Conservation (phyloP, 2,888 invertebrate species). For the Dynastes tityus region DNA sequence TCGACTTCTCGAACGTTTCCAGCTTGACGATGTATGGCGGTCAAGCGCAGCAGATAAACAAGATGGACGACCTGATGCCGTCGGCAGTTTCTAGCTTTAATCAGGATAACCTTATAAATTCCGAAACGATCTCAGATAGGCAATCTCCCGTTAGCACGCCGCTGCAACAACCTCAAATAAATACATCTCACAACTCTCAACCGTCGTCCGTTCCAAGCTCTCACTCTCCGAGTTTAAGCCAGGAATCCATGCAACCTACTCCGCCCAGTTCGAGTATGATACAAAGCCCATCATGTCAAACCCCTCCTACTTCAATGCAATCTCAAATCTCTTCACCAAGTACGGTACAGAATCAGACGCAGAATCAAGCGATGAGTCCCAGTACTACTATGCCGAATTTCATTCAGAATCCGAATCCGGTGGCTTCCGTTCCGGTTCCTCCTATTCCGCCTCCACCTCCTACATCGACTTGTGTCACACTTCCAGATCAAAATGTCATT, state of each 20-base stretch:
- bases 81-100: slow-evolving; percentile 57
- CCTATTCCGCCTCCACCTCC: no score
- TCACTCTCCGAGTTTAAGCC: slow-evolving; percentile 43
- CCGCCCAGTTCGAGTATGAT: slow-evolving; percentile 43
- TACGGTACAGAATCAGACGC: slow-evolving; percentile 51
- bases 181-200: slow-evolving; percentile 41
- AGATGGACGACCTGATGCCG: slow-evolving; percentile 70
- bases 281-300: slow-evolving; percentile 51
- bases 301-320: slow-evolving; percentile 48
- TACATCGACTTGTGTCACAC: slow-evolving; percentile 22
- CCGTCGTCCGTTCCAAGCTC: slow-evolving; percentile 36
- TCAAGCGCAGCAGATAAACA: slow-evolving; percentile 62
- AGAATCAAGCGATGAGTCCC: slow-evolving; percentile 49
- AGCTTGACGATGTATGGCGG: slow-evolving; percentile 67
- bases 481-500: slow-evolving; percentile 14
- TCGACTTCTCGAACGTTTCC: slow-evolving; percentile 68
- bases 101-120: slow-evolving; percentile 66
- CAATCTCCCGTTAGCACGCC: slow-evolving; percentile 51
- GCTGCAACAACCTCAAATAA: slow-evolving; percentile 50
- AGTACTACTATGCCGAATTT: slow-evolving; percentile 38
- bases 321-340: slow-evolving; percentile 47
- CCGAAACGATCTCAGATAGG: slow-evolving; percentile 63
- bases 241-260: slow-evolving; percentile 49
- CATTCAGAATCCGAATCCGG: neutral
- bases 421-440: neutral